These are phyloP conservation scores for Sebastes matsubarae DNA, from an alignment of 2,797 vertebrate species.

Conservation along the genomic window DNA sequence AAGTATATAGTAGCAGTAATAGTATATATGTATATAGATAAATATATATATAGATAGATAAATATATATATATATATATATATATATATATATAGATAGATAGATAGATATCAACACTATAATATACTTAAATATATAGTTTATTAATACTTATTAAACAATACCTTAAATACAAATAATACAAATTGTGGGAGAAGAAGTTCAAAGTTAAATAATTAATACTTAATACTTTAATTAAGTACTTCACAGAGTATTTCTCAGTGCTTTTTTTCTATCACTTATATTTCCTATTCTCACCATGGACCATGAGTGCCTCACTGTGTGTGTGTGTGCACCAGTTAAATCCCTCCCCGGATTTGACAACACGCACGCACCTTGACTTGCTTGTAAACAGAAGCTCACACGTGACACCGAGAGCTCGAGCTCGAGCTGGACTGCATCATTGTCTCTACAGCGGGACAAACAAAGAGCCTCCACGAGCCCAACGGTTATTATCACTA, in stretches of 20 bases:
- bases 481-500: too few relatives aligned
- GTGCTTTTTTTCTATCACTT: not conserved
- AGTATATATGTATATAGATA: too few relatives aligned
- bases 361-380: constrained; percentile 66
- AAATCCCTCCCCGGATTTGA: constrained; percentile 72
- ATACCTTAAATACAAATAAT: too few relatives aligned
- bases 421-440: constrained; percentile 66
- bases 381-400: constrained; percentile 91
- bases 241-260: not conserved
- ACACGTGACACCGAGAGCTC: constrained; percentile 82
- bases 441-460: constrained; percentile 28
- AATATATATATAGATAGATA: accelerated
- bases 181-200: too few relatives aligned
- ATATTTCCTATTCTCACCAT: not conserved
- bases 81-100: too few relatives aligned
- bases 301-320: constrained; percentile 10
- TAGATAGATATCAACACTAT: too few relatives aligned
- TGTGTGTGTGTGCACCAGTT: not conserved
- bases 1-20: too few relatives aligned
- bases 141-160: too few relatives aligned
- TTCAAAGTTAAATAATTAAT: too few relatives aligned
- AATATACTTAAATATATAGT: too few relatives aligned
- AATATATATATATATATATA: accelerated
- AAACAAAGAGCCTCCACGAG: too few relatives aligned
- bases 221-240: too few relatives aligned